phyloP scores from a whole-genome alignment of 2,113 vertebrate genomes.

The Ictidomys tridecemlineatus region DNA sequence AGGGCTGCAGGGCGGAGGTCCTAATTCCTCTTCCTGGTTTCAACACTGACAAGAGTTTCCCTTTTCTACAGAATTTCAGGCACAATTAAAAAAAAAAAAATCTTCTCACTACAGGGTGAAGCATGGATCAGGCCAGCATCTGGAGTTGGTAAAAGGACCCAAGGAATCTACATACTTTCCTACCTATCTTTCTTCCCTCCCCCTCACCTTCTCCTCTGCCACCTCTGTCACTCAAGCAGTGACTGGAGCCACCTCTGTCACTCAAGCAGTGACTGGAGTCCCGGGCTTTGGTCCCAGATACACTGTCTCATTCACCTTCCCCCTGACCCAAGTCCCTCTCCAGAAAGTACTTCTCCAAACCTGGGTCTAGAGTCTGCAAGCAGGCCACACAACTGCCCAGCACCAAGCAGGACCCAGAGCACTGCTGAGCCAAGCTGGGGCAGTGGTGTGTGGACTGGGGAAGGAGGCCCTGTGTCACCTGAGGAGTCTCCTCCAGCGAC shows the following conservation, averaged over 20 bases:
- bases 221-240: not conserved
- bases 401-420: not conserved
- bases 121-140: not conserved
- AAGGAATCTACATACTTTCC: not conserved
- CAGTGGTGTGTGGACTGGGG: not conserved
- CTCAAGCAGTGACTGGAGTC: not conserved
- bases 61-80: not conserved
- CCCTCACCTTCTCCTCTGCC: not conserved
- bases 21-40: not conserved
- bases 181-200: not conserved
- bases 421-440: not conserved
- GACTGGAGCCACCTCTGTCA: not conserved
- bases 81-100: not conserved
- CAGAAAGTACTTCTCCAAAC: not conserved
- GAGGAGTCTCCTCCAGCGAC: not conserved
- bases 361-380: not conserved
- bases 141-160: not conserved
- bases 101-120: not conserved
- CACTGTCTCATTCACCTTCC: not conserved
- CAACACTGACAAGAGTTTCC: not conserved
- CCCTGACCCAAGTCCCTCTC: not conserved
- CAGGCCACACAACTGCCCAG: not conserved
- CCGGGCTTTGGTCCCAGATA: not conserved
- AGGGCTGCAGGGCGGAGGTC: not conserved
- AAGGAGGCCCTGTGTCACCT: not conserved